A percentile compares a stretch with the other conserved stretches of the same genome.
These are phyloP conservation scores for Pyxicephalus adspersus DNA, from an alignment of 2,113 vertebrate species.

Conservation along the genomic window DNA sequence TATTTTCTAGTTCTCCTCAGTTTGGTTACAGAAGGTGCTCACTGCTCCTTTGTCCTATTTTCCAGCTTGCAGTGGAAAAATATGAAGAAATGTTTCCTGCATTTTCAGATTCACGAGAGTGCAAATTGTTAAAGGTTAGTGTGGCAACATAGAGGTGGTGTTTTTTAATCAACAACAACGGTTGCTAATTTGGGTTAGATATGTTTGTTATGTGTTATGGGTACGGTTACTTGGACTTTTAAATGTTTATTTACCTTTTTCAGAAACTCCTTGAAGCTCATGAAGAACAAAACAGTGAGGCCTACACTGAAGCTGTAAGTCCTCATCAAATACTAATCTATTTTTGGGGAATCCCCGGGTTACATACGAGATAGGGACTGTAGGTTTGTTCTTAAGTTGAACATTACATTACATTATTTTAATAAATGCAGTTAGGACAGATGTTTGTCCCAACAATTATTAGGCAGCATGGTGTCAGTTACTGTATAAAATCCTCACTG, in stretches of 20 bases:
- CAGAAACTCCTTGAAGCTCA: constrained; percentile 97
- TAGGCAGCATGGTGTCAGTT: no score
- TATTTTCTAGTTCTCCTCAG: no score
- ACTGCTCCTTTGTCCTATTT: constrained; percentile 14
- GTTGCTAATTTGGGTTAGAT: neutral
- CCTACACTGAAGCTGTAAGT: constrained; percentile 96
- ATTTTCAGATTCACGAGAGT: constrained; percentile 96
- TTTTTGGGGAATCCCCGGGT: no score
- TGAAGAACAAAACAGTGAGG: constrained; percentile 94
- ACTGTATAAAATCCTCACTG: no score
- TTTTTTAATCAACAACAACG: neutral
- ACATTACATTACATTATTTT: no score
- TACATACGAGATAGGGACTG: no score
- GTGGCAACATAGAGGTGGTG: neutral
- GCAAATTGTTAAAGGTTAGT: constrained; percentile 94
- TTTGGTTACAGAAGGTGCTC: neutral
- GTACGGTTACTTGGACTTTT: neutral
- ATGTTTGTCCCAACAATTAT: no score
- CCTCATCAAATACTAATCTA: neutral
- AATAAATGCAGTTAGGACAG: no score
- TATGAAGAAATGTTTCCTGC: constrained; percentile 99
- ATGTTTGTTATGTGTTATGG: neutral
- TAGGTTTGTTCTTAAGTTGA: no score
- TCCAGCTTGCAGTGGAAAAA: constrained; percentile 93
- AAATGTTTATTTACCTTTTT: constrained; percentile 35